These are phyloP conservation scores for Tragelaphus imberbis DNA, from an alignment of 2,113 vertebrate species.

Conservation along the genomic window DNA sequence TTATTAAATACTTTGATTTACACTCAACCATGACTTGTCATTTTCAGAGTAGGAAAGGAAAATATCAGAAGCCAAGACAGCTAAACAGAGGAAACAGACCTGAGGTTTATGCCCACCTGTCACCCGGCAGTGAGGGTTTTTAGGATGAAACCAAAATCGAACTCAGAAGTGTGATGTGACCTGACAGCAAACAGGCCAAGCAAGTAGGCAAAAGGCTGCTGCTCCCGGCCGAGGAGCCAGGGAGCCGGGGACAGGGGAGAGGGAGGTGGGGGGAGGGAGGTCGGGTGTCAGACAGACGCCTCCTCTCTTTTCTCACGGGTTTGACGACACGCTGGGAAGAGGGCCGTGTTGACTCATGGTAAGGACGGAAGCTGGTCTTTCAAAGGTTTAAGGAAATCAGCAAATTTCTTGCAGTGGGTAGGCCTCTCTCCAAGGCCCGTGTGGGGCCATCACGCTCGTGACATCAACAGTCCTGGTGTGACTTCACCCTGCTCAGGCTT, in stretches of 20 bases:
- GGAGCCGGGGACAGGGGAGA: neutral
- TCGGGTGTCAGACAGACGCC: fast-evolving
- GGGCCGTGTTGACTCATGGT: fast-evolving
- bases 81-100: neutral
- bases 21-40: too few species aligned
- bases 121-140: fast-evolving
- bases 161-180: neutral
- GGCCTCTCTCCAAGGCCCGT: fast-evolving
- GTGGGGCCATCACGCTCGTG: fast-evolving
- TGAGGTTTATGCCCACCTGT: neutral
- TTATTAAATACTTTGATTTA: neutral
- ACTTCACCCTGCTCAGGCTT: neutral
- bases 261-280: neutral
- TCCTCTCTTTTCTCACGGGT: fast-evolving
- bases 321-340: neutral
- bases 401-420: too few species aligned
- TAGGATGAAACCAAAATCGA: neutral
- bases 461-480: fast-evolving
- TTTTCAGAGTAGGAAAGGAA: neutral
- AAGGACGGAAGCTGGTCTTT: neutral
- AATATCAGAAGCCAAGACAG: neutral
- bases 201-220: neutral
- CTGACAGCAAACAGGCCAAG: fast-evolving
- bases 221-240: fast-evolving
- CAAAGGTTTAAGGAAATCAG: neutral